Evolutionary conservation across 2,888 invertebrate genomes (phyloP).

Genomic region (Cerceris ruficornis): DNA sequence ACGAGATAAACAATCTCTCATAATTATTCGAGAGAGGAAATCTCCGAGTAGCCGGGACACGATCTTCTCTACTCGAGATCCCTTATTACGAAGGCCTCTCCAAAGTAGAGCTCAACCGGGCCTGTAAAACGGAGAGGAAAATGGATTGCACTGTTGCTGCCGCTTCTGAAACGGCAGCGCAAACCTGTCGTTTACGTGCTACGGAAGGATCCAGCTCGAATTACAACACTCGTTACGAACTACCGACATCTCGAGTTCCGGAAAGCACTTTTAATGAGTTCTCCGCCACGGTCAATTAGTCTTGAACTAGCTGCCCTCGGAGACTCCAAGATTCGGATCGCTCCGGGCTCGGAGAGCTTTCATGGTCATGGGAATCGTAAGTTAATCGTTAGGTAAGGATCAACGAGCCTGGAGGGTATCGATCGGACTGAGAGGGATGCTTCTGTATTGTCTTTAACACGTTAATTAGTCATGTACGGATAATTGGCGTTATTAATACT

Average conservation of each 20-base stretch:
- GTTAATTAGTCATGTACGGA: too few species aligned
- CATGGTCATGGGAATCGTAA: slow-evolving; percentile 28
- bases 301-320: slow-evolving; percentile 51
- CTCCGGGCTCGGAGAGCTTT: slow-evolving; percentile 11
- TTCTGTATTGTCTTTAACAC: not conserved
- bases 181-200: slow-evolving; percentile 48
- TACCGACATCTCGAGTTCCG: slow-evolving; percentile 70
- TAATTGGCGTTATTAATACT: too few species aligned
- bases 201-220: slow-evolving; percentile 66
- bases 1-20: not conserved
- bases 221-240: slow-evolving; percentile 73
- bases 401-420: not conserved
- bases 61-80: slow-evolving; percentile 1
- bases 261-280: slow-evolving; percentile 74
- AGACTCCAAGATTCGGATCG: slow-evolving; percentile 37
- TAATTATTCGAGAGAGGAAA: slow-evolving; percentile 2
- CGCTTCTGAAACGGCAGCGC: slow-evolving; percentile 25
- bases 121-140: slow-evolving; percentile 27
- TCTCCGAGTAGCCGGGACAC: slow-evolving; percentile 4
- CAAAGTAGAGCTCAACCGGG: slow-evolving; percentile 43
- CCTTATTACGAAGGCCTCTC: slow-evolving; percentile 28
- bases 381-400: slow-evolving; percentile 19
- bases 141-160: slow-evolving; percentile 14
- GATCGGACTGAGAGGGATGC: not conserved
- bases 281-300: slow-evolving; percentile 73